Evolutionary conservation across 2,797 vertebrate genomes (phyloP), one percentile per base, ranked within the genome.

Genomic region (Hoplostethus mediterraneus): DNA sequence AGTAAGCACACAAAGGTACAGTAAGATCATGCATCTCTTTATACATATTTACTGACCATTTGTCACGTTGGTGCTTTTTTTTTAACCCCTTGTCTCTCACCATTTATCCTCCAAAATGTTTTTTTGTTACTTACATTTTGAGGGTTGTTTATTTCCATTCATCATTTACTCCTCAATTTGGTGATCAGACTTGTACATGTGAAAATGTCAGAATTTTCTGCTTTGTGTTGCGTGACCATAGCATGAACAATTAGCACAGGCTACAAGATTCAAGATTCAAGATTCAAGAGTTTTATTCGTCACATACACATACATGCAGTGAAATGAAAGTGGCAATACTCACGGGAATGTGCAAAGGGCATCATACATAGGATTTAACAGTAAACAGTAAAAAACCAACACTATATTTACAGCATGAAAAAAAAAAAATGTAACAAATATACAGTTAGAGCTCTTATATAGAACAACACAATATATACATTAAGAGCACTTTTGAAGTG

Each of bases 1-100:
- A 91, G 85, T 94, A 87, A 94, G 90, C 88, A 93, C 87, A 73
- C 80, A 78, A 93, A 93, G 94, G 94, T 95, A 94, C 10, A 74
- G 58, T 71, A 77, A 48, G n/a, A 42, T 63, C 49, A 11, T 25
- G 8, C 17, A 71, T 66, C 10, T 59, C 0, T 42, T 58, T 42
- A 0, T 67, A 45, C 36, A 8, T 25, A 6, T 65, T 78, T 64
- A 25, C 63, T 67, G 1, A 40, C 9, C 28, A 11, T 6, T 58
- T 77, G 13, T 45, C 30, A 38, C 49, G 14, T 71, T 33, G 4
- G 21, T 5, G 3, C 21, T 21, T 21, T 28, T 3, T 4, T 48
- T 68, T 70, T 70, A 0, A 63, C 7, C 16, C 45, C 0, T 51
- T 49, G 9, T 52, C 8, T 6, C 30, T 38, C 30, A 16, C 31